These are phyloP conservation scores for Drosophila mercatorum DNA, from an alignment of 2,888 invertebrate genomes.

Conservation along the genomic window DNA sequence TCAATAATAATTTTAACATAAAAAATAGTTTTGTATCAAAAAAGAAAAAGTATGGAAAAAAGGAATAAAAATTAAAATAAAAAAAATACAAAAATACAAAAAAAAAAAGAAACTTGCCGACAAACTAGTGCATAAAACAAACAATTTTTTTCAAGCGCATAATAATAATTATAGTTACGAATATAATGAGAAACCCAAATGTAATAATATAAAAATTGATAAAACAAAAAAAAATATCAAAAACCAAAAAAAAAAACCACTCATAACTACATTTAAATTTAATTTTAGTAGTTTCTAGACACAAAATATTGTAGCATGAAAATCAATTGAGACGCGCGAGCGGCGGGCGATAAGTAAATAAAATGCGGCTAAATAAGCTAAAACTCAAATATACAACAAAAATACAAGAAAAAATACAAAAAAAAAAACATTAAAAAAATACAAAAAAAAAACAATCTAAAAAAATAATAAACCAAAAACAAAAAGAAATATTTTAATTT, in stretches of 20 bases:
- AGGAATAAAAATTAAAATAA: slow-evolving; percentile 10
- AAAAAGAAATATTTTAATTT: slow-evolving; percentile 50
- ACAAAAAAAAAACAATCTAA: slow-evolving; percentile 4
- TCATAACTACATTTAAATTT: slow-evolving; percentile 80
- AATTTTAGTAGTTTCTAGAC: slow-evolving; percentile 80
- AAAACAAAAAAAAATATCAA: background rate
- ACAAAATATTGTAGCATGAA: slow-evolving; percentile 80
- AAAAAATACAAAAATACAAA: background rate
- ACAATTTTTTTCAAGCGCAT: slow-evolving; percentile 68
- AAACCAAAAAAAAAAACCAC: slow-evolving; percentile 33
- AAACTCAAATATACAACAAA: slow-evolving; percentile 56
- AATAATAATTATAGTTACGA: slow-evolving; percentile 61
- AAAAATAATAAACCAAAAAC: slow-evolving; percentile 20
- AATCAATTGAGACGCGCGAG: slow-evolving; percentile 69
- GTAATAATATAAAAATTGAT: slow-evolving; percentile 29
- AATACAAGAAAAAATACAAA: slow-evolving; percentile 5
- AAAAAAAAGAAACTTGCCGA: slow-evolving; percentile 51
- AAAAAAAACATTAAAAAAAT: slow-evolving; percentile 10
- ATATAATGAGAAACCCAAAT: slow-evolving; percentile 21
- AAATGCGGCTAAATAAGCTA: slow-evolving; percentile 73
- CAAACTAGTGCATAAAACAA: slow-evolving; percentile 72
- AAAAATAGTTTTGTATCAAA: slow-evolving; percentile 71
- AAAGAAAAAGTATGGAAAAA: slow-evolving; percentile 21
- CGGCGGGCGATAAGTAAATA: slow-evolving; percentile 71
- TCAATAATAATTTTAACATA: slow-evolving; percentile 76